Percentiles rank a stretch among this genome's conserved stretches.
phyloP scores from a whole-genome alignment of 2,888 invertebrate genomes.

The Agriopis marginaria region DNA sequence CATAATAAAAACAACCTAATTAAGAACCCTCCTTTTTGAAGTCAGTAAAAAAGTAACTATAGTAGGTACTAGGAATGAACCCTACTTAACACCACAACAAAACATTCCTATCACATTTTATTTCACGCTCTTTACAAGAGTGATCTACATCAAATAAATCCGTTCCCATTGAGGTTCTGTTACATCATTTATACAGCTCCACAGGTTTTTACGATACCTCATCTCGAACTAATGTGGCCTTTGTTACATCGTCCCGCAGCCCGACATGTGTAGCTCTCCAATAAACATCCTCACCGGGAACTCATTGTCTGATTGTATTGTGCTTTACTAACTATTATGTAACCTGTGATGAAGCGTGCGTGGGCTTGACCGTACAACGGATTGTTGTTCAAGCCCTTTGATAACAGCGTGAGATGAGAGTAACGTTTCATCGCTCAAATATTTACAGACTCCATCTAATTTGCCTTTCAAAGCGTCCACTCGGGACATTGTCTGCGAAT shows the following conservation, averaged over 20 bases:
- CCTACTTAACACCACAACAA: background rate
- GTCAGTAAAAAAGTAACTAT: too few relatives aligned
- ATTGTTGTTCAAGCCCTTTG: slow-evolving; percentile 51
- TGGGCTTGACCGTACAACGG: slow-evolving; percentile 63
- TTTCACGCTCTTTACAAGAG: slow-evolving; percentile 30
- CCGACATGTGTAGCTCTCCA: slow-evolving; percentile 58
- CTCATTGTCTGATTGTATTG: slow-evolving; percentile 58
- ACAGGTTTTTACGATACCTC: slow-evolving; percentile 54
- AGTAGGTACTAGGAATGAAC: too few relatives aligned
- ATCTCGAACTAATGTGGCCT: slow-evolving; percentile 62
- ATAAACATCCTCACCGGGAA: slow-evolving; percentile 59
- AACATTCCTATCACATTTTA: slow-evolving; percentile 10
- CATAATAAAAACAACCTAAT: too few relatives aligned
- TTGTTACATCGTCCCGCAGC: slow-evolving; percentile 56
- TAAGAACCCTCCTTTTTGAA: too few relatives aligned
- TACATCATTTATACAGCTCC: slow-evolving; percentile 50
- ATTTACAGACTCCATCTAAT: slow-evolving; percentile 44
- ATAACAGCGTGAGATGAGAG: slow-evolving; percentile 53
- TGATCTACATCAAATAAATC: slow-evolving; percentile 31
- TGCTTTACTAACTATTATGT: slow-evolving; percentile 39
- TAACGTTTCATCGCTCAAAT: slow-evolving; percentile 44
- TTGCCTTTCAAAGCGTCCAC: slow-evolving; percentile 40
- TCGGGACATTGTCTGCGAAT: slow-evolving; percentile 23
- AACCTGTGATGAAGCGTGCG: slow-evolving; percentile 53
- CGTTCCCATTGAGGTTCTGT: slow-evolving; percentile 33